phyloP scores from a whole-genome alignment of 2,797 vertebrate genomes.

The Hozukius guyotensis region DNA sequence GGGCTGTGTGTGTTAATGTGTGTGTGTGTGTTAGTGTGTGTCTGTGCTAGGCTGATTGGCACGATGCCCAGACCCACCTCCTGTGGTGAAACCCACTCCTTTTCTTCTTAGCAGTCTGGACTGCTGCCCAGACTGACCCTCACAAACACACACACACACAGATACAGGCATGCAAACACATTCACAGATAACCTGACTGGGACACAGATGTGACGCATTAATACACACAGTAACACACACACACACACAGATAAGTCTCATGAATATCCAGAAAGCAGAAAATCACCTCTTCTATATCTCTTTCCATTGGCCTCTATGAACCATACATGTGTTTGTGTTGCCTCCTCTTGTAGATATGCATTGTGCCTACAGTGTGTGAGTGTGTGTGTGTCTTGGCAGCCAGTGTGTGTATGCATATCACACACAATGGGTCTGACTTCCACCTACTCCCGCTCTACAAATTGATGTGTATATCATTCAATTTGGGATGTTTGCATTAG shows the following conservation, averaged over 20 bases:
- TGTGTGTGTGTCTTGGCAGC: constrained; percentile 22
- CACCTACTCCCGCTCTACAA: constrained; percentile 4
- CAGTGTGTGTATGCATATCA: constrained; percentile 8
- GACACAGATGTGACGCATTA: background rate
- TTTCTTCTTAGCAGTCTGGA: constrained; percentile 73
- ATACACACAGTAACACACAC: constrained; percentile 6
- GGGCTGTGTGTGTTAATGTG: constrained; percentile 34
- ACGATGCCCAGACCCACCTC: constrained; percentile 67
- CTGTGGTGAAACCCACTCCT: constrained; percentile 73
- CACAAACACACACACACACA: constrained; percentile 14
- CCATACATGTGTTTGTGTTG: background rate
- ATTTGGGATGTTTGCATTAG: constrained; percentile 56
- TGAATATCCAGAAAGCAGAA: constrained; percentile 17
- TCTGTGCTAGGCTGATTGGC: constrained; percentile 54
- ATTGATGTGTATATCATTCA: constrained; percentile 42
- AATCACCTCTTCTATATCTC: background rate
- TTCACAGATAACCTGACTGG: constrained; percentile 1
- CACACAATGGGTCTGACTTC: constrained; percentile 38
- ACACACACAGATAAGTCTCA: background rate
- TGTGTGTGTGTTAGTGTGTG: constrained; percentile 33
- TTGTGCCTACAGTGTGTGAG: background rate
- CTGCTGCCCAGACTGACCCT: constrained; percentile 71
- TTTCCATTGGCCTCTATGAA: background rate
- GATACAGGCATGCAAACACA: constrained; percentile 12
- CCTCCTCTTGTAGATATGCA: background rate